Base-by-base conservation (phyloP, 2,888 invertebrate species). In the Dermolepida albohirtum region DNA sequence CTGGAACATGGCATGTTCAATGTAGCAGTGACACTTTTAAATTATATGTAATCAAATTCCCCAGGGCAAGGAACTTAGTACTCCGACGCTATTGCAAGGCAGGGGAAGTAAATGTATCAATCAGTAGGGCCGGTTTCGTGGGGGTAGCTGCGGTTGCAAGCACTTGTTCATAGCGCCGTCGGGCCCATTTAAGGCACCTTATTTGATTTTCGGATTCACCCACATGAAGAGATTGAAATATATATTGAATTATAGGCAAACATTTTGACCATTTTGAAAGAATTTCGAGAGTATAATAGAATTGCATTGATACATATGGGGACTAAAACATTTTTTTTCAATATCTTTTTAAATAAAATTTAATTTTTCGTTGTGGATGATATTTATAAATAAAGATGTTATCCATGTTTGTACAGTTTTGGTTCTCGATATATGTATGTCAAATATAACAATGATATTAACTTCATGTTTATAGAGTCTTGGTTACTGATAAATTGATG, bases 141-240 rank as follows among this genome's bases (percentile, higher is more conserved):
- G 74, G 74, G 75, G 73, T 70, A 71, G 68, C 69, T 74, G 75
- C 67, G 75, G 75, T 75, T 73, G 66, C 68, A 64, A 67, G 70
- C 68, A 72, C 73, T 72, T 73, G 72, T 72, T 73, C 71, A 71
- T 72, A 68, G 71, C 71, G 75, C 74, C 74, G 68, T 67, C 68
- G 73, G 76, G 70, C 71, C 74, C 74, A 75, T 76, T 76, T 75
- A 75, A 71, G 66, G 69, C 72, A 73, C 74, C 76, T 76, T 75
- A 76, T 76, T 76, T 73, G 75, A 75, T 76, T 76, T 75, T 72
- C 74, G 71, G 72, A 70, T 72, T 74, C 69, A 69, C 74, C 67
- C 66, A 69, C 70, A 70, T 69, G 71, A 70, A 70, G 70, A 73
- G 71, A 73, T 74, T 72, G 72, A 74, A 74, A 73, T 70, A 70